A percentile compares a stretch with the other conserved stretches of the same genome.
Evolutionary conservation across 2,113 vertebrate species (phyloP).

Genomic region (Sturnira hondurensis): DNA sequence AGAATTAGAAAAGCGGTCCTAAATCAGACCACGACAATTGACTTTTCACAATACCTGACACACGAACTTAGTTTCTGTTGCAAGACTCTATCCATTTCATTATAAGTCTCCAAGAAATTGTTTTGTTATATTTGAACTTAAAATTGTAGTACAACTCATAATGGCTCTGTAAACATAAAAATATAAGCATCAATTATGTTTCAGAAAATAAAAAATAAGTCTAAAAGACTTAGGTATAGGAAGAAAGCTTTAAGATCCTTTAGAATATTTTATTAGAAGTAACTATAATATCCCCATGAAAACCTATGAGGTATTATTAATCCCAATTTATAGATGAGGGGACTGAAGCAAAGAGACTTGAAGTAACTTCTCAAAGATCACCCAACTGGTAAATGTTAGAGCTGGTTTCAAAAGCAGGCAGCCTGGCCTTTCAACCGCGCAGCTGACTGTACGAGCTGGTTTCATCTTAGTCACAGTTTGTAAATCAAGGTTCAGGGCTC

Average conservation of each 20-base stretch:
- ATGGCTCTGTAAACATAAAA: not conserved
- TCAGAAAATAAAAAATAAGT: not conserved
- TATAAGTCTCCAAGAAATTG: not conserved
- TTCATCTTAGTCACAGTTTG: constrained; percentile 25
- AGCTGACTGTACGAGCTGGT: not conserved
- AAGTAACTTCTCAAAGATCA: not conserved
- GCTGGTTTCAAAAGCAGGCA: not conserved
- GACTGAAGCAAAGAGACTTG: not conserved
- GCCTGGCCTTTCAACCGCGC: not conserved
- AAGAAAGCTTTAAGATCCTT: not conserved
- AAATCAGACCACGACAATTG: not conserved
- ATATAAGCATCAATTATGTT: not conserved
- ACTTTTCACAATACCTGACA: not conserved
- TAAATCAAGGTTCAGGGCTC: not conserved
- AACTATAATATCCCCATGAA: not conserved
- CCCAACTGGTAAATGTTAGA: not conserved
- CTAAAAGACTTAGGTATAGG: not conserved
- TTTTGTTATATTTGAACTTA: not conserved
- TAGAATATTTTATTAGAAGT: not conserved
- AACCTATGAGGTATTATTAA: not conserved
- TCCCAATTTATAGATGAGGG: not conserved
- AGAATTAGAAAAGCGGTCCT: not conserved
- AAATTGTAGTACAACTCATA: not conserved
- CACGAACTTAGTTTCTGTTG: not conserved
- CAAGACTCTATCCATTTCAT: not conserved